phyloP scores from a whole-genome alignment of 2,113 vertebrate genomes.

The Opisthocomus hoazin region DNA sequence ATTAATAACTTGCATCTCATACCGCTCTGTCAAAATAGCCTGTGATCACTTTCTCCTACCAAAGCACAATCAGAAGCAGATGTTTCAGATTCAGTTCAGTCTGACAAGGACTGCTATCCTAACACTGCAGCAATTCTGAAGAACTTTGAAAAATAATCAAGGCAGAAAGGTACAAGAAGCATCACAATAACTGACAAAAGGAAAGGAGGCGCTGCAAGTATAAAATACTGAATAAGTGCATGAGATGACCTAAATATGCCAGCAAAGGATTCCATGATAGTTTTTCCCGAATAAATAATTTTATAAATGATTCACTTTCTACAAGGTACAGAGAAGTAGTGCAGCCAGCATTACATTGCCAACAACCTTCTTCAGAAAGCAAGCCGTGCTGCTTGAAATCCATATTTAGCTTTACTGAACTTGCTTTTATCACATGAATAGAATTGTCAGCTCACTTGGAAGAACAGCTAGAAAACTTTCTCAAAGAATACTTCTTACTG shows the following conservation, averaged over 20 bases:
- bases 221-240: neutral
- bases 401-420: neutral
- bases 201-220: neutral
- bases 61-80: neutral
- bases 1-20: neutral
- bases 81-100: neutral
- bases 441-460: neutral
- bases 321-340: neutral
- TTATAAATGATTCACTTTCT: neutral
- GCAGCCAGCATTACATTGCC: neutral
- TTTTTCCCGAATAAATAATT: neutral
- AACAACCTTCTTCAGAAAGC: neutral
- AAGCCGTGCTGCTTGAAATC: neutral
- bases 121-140: neutral
- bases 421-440: neutral
- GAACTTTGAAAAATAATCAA: neutral
- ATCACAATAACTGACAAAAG: neutral
- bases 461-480: neutral
- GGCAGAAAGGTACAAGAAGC: neutral
- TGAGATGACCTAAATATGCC: constrained; percentile 25
- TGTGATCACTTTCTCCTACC: neutral
- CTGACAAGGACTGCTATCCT: neutral
- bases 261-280: neutral
- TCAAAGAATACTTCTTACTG: neutral
- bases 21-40: neutral